Base-by-base conservation (phyloP, 2,113 vertebrate genomes). In the Panthera uncia region DNA sequence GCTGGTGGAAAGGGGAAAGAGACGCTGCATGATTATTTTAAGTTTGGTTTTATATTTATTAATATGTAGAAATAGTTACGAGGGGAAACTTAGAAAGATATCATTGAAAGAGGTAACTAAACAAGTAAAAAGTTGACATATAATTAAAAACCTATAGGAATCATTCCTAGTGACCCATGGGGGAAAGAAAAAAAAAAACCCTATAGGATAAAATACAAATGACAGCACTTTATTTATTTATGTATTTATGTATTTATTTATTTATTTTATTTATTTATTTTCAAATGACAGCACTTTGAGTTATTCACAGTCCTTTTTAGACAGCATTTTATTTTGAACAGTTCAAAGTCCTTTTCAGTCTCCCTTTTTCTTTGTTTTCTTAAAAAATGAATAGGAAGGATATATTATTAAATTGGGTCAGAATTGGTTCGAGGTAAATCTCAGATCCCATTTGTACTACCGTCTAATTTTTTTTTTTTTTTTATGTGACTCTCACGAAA, bases 281-380 rank as follows among this genome's bases (percentile, higher is more conserved):
- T 61, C n/a, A 90, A 63, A 71, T 73, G 23, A 85, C 1, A 74
- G 41, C 36, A 71, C 65, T 79, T 84, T 84, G 29, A 94, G 65
- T 83, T 71, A 61, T 83, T 97, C 69, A 57, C 83, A 92, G 50
- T 83, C 65, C 73, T 80, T 92, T 73, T 36, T 79, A 55, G 69
- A 29, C 9, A 76, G 2, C 9, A 14, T 78, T 88, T 88, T 74
- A 71, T 68, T 94, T 92, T 14, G 29, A 94, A 89, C 33, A 86
- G 36, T 89, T 89, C 33, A 76, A 69, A 95, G 78, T 84, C n/a
- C 55, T 91, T 78, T 90, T 74, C 45, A 63, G 91, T 36, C 52
- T 88, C 78, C 23, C 57, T 83, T 95, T 86, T 89, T 66, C 31
- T 55, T 92, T 73, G 19, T 98, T 73, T 95, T 85, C 68, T 45